phyloP scores from a whole-genome alignment of 2,888 invertebrate genomes.

The Glaucopsyche alexis region DNA sequence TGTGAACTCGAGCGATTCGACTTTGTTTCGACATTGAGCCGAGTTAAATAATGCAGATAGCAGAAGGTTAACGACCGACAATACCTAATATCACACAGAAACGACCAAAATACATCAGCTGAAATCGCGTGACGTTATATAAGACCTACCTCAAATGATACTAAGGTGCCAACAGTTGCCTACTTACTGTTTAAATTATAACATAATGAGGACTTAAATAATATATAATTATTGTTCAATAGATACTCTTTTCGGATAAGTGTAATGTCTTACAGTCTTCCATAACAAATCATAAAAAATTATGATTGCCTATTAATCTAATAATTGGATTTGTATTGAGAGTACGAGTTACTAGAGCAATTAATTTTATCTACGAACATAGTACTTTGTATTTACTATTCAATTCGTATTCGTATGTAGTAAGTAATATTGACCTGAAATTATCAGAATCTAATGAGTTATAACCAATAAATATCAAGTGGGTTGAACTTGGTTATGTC shows the following conservation, averaged over 20 bases:
- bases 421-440: neutral
- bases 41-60: conserved; percentile 77
- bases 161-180: conserved; percentile 36
- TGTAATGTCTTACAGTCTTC: no score
- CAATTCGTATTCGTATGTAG: no score
- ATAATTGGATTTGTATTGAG: no score
- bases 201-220: neutral
- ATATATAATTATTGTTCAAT: no score
- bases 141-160: conserved; percentile 59
- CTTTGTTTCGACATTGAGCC: conserved; percentile 76
- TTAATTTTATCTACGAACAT: neutral
- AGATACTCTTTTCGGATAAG: no score
- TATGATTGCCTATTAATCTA: no score
- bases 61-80: conserved; percentile 74
- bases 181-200: neutral
- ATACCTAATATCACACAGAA: conserved; percentile 73
- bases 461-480: no score
- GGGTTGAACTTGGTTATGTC: neutral
- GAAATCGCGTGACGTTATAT: conserved; percentile 56
- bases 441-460: neutral
- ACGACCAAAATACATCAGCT: conserved; percentile 67
- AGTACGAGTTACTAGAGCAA: neutral
- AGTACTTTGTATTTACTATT: neutral
- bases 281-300: no score
- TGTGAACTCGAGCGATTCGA: conserved; percentile 72